Percentiles rank a stretch among this genome's conserved stretches.
These are phyloP conservation scores for Gobionotothen gibberifrons DNA, from an alignment of 2,797 vertebrate genomes.

Conservation along the genomic window DNA sequence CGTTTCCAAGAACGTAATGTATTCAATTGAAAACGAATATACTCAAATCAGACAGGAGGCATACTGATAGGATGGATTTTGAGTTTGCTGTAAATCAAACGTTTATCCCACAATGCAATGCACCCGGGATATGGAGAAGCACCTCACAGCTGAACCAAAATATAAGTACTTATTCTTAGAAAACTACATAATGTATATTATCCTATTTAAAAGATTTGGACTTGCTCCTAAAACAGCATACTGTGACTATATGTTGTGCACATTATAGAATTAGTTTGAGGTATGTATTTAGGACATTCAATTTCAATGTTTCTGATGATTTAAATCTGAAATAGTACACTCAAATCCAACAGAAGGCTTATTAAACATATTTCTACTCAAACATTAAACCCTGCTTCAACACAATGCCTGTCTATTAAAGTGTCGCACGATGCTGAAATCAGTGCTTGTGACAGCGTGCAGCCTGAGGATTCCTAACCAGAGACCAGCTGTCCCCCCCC, in stretches of 20 bases:
- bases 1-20: too few relatives aligned
- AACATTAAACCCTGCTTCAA: background rate
- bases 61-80: background rate
- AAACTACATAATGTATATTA: background rate
- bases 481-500: constrained; percentile 35
- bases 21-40: too few relatives aligned
- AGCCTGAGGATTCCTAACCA: background rate
- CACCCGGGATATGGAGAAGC: background rate
- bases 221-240: background rate
- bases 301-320: background rate
- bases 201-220: background rate
- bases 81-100: background rate
- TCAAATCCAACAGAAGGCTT: too few relatives aligned
- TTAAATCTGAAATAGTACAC: too few relatives aligned
- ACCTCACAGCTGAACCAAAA: background rate
- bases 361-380: background rate
- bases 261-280: background rate
- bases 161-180: background rate
- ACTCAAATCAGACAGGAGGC: background rate
- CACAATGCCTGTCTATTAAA: background rate
- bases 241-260: background rate
- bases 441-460: background rate
- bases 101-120: constrained; percentile 2
- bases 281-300: background rate
- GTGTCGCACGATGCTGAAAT: background rate